Conservation (phyloP, 2,888 invertebrate species). For the Cyrtodaria siliqua region DNA sequence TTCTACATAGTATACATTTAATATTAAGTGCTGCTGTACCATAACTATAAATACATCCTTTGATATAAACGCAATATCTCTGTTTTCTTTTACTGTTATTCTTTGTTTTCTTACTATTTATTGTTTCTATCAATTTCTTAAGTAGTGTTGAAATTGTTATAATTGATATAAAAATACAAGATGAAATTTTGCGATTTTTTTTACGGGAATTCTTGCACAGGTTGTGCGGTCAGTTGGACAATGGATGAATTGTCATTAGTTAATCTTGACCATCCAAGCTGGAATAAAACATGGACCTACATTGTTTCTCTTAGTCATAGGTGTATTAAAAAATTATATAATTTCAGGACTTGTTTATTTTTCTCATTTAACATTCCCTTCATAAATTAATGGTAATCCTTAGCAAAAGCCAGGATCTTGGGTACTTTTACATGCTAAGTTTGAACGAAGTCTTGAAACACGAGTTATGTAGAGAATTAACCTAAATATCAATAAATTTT, state of each 20-base stretch:
- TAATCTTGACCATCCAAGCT: not conserved
- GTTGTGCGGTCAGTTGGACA: conserved; percentile 27
- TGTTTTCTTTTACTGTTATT: conserved; percentile 5
- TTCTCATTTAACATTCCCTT: too few species aligned
- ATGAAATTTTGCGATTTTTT: conserved; percentile 13
- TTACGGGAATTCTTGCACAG: conserved; percentile 5
- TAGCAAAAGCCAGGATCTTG: too few species aligned
- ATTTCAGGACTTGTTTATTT: conserved; percentile 55
- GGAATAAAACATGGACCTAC: not conserved
- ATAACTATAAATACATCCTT: conserved; percentile 2
- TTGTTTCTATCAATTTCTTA: conserved; percentile 2
- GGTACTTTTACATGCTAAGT: too few species aligned
- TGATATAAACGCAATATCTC: not conserved
- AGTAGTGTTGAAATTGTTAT: not conserved
- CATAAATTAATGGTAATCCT: too few species aligned
- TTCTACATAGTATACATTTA: conserved; percentile 6
- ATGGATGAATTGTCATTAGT: not conserved
- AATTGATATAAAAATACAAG: conserved; percentile 7
- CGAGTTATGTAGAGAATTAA: too few species aligned
- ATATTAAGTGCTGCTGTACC: conserved; percentile 31
- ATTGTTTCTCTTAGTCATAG: conserved; percentile 63
- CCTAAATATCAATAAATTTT: too few species aligned
- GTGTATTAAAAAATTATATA: conserved; percentile 77
- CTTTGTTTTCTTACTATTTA: conserved; percentile 25
- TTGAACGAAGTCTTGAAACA: too few species aligned